Conservation (phyloP, 2,888 invertebrate genomes). For the Agrotis clavis region DNA sequence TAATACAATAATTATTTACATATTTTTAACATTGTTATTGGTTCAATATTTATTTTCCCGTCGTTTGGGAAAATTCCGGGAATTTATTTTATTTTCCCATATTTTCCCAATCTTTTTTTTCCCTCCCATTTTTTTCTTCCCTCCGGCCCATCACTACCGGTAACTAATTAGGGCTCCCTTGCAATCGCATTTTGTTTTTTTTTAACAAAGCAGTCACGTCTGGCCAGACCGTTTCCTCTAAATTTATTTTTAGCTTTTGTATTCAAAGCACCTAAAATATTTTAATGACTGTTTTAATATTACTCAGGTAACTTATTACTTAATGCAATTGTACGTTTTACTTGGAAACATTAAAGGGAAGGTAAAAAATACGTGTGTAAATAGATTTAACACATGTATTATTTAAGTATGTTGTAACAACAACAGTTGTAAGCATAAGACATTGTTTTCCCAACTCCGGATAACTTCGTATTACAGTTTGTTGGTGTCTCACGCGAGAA, state of each 20-base stretch:
- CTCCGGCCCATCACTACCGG: no score
- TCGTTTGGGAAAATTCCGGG: no score
- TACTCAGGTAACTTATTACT: slow-evolving; percentile 41
- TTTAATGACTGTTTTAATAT: slow-evolving; percentile 54
- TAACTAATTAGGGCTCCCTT: slow-evolving; percentile 75
- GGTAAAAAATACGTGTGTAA: not conserved
- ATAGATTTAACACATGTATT: not conserved
- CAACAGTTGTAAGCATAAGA: not conserved
- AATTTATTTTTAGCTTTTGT: slow-evolving; percentile 70
- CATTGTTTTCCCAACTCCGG: slow-evolving; percentile 9
- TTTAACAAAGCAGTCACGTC: slow-evolving; percentile 78
- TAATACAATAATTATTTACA: no score
- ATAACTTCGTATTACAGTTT: slow-evolving; percentile 44
- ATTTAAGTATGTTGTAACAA: not conserved
- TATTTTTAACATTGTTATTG: no score
- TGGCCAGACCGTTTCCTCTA: slow-evolving; percentile 64
- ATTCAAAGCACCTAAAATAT: slow-evolving; percentile 63
- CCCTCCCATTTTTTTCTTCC: no score
- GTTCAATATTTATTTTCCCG: no score
- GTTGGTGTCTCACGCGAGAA: slow-evolving; percentile 23
- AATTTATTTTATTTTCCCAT: no score
- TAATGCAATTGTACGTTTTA: slow-evolving; percentile 40
- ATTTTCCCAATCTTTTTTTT: no score
- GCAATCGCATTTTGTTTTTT: slow-evolving; percentile 75
- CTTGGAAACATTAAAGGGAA: not conserved